Evolutionary conservation across 1,140 invertebrate species (phyloP).

Genomic region (Zophobas morio): DNA sequence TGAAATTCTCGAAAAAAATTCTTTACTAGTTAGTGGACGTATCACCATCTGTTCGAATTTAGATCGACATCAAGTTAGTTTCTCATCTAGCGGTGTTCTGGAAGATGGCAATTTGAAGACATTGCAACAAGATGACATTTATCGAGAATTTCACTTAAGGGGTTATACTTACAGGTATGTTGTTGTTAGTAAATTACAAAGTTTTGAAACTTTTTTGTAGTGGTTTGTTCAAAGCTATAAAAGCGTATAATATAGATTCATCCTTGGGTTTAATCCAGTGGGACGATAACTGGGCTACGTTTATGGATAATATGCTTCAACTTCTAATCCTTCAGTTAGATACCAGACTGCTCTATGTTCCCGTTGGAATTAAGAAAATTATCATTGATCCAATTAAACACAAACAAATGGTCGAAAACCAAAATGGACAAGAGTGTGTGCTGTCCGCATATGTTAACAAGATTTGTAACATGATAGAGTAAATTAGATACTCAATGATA

Average conservation of each 20-base stretch:
- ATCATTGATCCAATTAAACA: conserved; percentile 78
- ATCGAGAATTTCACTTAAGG: conserved; percentile 75
- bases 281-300: conserved; percentile 90
- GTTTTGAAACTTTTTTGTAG: conserved; percentile 39
- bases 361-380: conserved; percentile 86
- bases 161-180: conserved; percentile 85
- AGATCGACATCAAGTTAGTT: not conserved
- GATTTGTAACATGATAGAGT: conserved; percentile 71
- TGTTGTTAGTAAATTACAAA: no score
- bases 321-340: conserved; percentile 84
- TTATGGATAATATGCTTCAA: conserved; percentile 75
- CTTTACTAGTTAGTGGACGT: conserved; percentile 26
- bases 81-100: not conserved
- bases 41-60: not conserved
- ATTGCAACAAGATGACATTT: conserved; percentile 79
- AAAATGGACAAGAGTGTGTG: no score
- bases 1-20: conserved; percentile 71
- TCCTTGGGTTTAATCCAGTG: conserved; percentile 71
- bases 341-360: conserved; percentile 82
- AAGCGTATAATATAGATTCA: conserved; percentile 67
- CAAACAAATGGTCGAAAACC: no score
- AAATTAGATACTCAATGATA: not conserved
- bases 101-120: not conserved
- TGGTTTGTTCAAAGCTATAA: conserved; percentile 52
- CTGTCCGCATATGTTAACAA: conserved; percentile 54